phyloP scores from a whole-genome alignment of 2,797 vertebrate genomes.

The Mergus octosetaceus region DNA sequence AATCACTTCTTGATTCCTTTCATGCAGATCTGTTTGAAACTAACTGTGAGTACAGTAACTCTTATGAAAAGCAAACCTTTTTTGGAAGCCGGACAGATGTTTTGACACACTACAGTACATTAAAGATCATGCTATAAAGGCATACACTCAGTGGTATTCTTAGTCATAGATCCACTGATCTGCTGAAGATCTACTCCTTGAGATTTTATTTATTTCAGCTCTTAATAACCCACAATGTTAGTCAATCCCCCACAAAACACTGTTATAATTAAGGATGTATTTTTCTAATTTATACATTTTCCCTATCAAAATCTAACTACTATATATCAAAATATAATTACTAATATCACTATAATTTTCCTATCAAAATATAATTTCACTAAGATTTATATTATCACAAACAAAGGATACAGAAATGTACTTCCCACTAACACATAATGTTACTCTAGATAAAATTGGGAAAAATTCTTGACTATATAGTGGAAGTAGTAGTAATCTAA shows the following conservation, averaged over 20 bases:
- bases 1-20: background rate
- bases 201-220: background rate
- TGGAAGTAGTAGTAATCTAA: too few species aligned
- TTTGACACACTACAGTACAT: background rate
- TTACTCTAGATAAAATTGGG: fast-evolving
- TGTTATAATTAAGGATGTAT: background rate
- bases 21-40: background rate
- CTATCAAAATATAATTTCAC: background rate
- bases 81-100: background rate
- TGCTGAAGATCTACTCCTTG: background rate
- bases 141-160: background rate
- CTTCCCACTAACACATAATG: background rate
- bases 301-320: background rate
- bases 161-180: background rate
- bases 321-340: too few species aligned
- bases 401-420: background rate
- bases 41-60: background rate
- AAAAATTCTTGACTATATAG: background rate
- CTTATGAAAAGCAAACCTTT: background rate
- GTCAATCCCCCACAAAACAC: background rate
- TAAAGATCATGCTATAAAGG: background rate
- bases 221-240: background rate
- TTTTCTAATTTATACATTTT: background rate
- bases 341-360: too few species aligned
- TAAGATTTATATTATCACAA: background rate